Evolutionary conservation across 2,888 invertebrate genomes (phyloP).

Genomic region (Tupiocoris notatus): DNA sequence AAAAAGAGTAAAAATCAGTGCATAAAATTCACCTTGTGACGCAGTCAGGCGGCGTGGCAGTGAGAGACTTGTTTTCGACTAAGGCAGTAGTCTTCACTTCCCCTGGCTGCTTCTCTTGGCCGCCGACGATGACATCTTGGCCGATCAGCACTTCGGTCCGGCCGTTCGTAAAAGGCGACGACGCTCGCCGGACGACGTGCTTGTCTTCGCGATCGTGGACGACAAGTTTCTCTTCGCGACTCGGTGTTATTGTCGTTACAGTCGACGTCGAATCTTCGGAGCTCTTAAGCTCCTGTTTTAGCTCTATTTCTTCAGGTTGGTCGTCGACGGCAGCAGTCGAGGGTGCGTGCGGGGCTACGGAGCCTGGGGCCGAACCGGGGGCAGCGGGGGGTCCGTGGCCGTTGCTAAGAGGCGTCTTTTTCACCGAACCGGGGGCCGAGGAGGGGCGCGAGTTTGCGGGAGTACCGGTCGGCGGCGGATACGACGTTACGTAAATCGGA

Average conservation of each 20-base stretch:
- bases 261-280: conserved; percentile 33
- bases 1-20: no score
- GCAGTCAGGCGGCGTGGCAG: conserved; percentile 43
- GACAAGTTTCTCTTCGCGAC: conserved; percentile 27
- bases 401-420: conserved; percentile 46
- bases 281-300: conserved; percentile 50
- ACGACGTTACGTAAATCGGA: conserved; percentile 71
- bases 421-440: conserved; percentile 49
- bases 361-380: not conserved
- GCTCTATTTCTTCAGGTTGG: conserved; percentile 48
- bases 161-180: conserved; percentile 66
- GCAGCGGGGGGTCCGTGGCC: conserved; percentile 46
- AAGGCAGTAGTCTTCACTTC: conserved; percentile 61
- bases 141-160: conserved; percentile 69
- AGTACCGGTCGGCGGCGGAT: conserved; percentile 53
- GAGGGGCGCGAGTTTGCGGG: conserved; percentile 42
- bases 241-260: conserved; percentile 16
- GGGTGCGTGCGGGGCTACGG: conserved; percentile 5
- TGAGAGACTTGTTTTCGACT: conserved; percentile 55
- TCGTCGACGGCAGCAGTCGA: conserved; percentile 44
- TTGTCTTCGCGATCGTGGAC: not conserved
- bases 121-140: conserved; percentile 53
- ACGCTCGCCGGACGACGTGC: conserved; percentile 51
- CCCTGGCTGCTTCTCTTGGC: conserved; percentile 52
- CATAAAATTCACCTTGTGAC: conserved; percentile 47